These are phyloP conservation scores for Rugalucina vietnamica DNA, from an alignment of 2,888 invertebrate genomes.

Conservation along the genomic window DNA sequence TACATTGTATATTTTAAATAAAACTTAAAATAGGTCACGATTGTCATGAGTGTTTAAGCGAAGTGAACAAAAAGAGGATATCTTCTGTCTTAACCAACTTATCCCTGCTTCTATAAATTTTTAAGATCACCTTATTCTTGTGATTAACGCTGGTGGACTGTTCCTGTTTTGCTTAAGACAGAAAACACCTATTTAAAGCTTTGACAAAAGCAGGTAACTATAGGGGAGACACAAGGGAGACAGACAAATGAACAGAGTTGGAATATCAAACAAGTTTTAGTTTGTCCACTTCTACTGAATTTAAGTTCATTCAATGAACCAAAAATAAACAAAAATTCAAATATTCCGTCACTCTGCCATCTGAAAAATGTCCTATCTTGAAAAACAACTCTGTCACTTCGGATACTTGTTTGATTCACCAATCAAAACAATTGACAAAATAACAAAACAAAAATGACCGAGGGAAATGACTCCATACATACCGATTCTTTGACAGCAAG, in stretches of 20 bases:
- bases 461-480: slow-evolving; percentile 78
- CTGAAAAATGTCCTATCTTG: too few species aligned
- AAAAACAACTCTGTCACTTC: too few species aligned
- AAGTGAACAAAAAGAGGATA: too few species aligned
- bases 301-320: too few species aligned
- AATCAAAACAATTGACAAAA: background rate
- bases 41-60: too few species aligned
- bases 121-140: background rate
- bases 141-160: background rate
- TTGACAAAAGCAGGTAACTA: background rate
- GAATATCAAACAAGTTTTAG: background rate
- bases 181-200: background rate
- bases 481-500: slow-evolving; percentile 96
- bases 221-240: background rate
- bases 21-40: too few species aligned
- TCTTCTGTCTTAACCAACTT: too few species aligned
- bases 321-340: too few species aligned
- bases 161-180: background rate
- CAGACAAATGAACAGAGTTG: background rate
- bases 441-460: background rate
- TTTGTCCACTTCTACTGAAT: background rate
- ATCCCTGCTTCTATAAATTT: too few species aligned
- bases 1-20: too few species aligned
- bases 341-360: too few species aligned
- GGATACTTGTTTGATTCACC: too few species aligned